Conservation (phyloP, 2,113 vertebrate species). For the Laterallus jamaicensis region DNA sequence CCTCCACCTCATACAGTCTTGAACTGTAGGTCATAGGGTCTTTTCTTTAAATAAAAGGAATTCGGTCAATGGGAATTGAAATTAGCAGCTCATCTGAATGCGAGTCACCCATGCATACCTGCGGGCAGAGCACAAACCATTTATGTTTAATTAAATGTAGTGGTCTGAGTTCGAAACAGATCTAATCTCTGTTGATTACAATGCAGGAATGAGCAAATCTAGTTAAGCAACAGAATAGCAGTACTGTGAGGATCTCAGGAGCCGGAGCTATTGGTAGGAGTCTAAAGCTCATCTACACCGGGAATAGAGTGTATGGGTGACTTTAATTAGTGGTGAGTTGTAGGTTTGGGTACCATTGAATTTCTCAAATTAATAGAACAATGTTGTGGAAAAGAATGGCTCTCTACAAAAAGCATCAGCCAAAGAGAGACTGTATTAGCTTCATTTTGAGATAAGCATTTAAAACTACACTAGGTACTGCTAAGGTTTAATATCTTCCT, state of each 20-base stretch:
- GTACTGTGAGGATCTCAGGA: neutral
- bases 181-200: neutral
- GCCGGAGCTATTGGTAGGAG: neutral
- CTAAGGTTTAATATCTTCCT: neutral
- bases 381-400: neutral
- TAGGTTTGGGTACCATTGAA: neutral
- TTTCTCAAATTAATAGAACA: neutral
- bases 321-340: neutral
- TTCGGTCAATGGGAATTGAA: neutral
- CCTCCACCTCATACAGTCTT: neutral
- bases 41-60: neutral
- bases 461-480: neutral
- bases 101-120: neutral
- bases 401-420: neutral
- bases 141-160: constrained; percentile 39
- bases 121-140: neutral
- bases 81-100: neutral
- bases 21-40: neutral
- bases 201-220: neutral
- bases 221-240: neutral
- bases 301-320: neutral
- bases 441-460: neutral
- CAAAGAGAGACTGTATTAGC: neutral
- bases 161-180: neutral
- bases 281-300: neutral